Evolutionary conservation across 2,797 vertebrate genomes (phyloP).

Genomic region (Anas bernieri): DNA sequence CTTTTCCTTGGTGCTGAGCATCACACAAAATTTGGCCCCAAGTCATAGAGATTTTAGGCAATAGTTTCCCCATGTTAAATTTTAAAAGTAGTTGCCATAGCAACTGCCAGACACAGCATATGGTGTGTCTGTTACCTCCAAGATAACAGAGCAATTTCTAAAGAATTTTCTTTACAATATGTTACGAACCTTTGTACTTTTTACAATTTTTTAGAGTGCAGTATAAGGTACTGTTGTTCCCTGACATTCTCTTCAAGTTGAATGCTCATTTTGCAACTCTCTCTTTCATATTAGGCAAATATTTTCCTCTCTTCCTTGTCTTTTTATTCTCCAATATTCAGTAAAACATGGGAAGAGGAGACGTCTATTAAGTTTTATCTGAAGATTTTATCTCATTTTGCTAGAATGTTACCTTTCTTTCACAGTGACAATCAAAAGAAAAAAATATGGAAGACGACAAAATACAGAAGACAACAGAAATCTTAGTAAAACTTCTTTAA

Average conservation of each 20-base stretch:
- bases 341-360: neutral
- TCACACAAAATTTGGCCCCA: conserved; percentile 71
- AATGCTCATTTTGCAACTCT: conserved; percentile 74
- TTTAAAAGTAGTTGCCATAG: conserved; percentile 83
- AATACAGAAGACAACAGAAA: neutral
- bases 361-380: neutral
- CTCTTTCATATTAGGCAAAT: conserved; percentile 61
- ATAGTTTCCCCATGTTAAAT: conserved; percentile 82
- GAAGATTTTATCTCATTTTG: neutral
- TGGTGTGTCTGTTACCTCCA: conserved; percentile 85
- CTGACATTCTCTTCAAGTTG: conserved; percentile 72
- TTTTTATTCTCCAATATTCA: conserved; percentile 33
- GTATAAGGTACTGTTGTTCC: conserved; percentile 77
- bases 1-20: conserved; percentile 34
- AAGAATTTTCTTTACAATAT: conserved; percentile 85
- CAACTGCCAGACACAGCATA: conserved; percentile 85
- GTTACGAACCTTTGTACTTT: conserved; percentile 84
- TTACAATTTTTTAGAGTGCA: conserved; percentile 77
- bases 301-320: conserved; percentile 50
- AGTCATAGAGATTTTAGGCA: conserved; percentile 82
- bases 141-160: conserved; percentile 83
- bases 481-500: neutral
- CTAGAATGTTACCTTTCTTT: neutral
- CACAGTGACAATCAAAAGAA: neutral
- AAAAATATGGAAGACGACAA: neutral